These are phyloP conservation scores for Rhinoderma darwinii DNA, from an alignment of 2,113 vertebrate genomes.

Conservation along the genomic window DNA sequence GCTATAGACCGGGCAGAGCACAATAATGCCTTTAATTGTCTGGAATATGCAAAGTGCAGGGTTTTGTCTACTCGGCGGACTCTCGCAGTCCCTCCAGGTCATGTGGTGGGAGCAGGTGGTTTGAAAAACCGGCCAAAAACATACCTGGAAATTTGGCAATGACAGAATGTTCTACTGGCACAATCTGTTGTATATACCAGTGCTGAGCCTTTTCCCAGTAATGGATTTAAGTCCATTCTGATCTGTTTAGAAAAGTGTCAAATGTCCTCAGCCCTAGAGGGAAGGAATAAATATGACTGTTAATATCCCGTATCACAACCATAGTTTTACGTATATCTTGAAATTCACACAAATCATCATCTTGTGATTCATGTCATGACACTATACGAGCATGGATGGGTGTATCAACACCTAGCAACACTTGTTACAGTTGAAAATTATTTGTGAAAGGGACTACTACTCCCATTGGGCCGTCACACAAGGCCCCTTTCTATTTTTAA, in stretches of 20 bases:
- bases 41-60: background rate
- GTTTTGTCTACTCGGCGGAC: background rate
- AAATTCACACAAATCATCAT: background rate
- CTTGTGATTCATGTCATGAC: background rate
- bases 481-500: background rate
- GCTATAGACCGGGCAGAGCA: background rate
- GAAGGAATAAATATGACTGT: background rate
- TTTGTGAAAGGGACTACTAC: background rate
- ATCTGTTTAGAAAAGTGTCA: background rate
- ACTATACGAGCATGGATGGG: background rate
- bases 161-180: background rate
- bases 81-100: background rate
- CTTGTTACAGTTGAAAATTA: slow-evolving; percentile 43
- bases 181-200: slow-evolving; percentile 8
- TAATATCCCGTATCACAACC: background rate
- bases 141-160: slow-evolving; percentile 23
- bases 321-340: background rate
- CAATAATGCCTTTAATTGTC: background rate
- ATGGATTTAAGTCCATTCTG: background rate
- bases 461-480: background rate
- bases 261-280: background rate
- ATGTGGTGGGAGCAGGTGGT: slow-evolving; percentile 38
- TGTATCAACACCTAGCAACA: background rate
- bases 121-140: slow-evolving; percentile 19
- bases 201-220: background rate